Evolutionary conservation across 2,797 vertebrate genomes (phyloP), one percentile per base, ranked within the genome.

Genomic region (Lagorchestes hirsutus): DNA sequence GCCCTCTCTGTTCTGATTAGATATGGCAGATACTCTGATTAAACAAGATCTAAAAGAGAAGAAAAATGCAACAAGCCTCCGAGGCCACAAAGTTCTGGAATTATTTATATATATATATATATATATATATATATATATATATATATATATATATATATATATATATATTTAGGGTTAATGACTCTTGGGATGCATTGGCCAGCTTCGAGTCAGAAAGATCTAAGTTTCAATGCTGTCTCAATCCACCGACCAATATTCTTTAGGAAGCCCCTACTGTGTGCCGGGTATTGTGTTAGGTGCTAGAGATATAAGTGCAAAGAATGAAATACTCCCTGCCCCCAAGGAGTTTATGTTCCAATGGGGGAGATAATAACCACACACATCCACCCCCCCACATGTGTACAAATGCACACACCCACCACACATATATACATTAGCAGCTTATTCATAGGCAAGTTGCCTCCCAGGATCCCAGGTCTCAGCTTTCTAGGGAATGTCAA

Each of bases 1-100:
- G 97, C 96, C 97, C n/a, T 27, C 91, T 0, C 5, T 93, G 57
- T 96, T 97, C 97, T 97, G 56, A 96, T 95, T 96, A 96, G 94
- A 92, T 56, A 92, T 92, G 93, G 55, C 11, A 93, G 91, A 74
- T 12, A 93, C 54, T 95, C 1, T 93, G 90, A 95, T 94, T 96
- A 92, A 90, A 94, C 96, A 92, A 62, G 55, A 58, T 94, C 8
- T 93, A 92, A 87, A 91, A 24, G 34, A 54, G 87, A 28, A 54
- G 90, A 91, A 0, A 9, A 96, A 91, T 93, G 56, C 46, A 90
- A 74, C 28, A 74, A 50, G 94, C 54, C 50, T 93, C 4, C 95
- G 55, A n/a, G 54, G 52, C 11, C 28, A 59, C 54, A 90, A 54
- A 96, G n/a, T 55, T 46, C 96, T 34, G 87, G 6, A 54, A 90